A percentile compares a stretch with the other conserved stretches of the same genome.
Conservation (phyloP, 2,113 vertebrate species). For the Dicaeum eximium region DNA sequence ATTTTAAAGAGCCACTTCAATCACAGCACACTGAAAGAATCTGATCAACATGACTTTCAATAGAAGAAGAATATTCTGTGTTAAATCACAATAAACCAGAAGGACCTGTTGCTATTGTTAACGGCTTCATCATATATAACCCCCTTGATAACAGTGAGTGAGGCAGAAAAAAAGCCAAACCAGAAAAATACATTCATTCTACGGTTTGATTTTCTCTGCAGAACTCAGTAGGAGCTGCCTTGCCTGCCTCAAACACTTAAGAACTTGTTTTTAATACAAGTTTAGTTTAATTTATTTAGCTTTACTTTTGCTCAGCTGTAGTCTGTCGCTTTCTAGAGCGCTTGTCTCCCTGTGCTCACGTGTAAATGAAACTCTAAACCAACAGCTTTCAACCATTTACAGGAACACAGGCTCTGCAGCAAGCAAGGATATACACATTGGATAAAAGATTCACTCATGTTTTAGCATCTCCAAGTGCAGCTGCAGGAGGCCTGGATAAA, state of each 20-base stretch:
- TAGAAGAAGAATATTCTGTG: background rate
- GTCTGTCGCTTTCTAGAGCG: background rate
- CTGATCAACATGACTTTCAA: background rate
- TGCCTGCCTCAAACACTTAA: background rate
- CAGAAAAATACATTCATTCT: background rate
- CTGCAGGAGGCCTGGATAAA: background rate
- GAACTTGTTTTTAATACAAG: background rate
- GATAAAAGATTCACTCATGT: background rate
- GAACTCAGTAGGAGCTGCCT: background rate
- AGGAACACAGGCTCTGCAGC: background rate
- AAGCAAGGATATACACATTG: background rate
- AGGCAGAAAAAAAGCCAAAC: background rate
- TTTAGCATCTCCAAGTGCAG: background rate
- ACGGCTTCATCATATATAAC: background rate
- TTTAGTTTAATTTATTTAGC: background rate
- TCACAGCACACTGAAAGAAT: background rate
- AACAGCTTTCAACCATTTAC: background rate
- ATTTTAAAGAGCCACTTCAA: background rate
- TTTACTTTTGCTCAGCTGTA: background rate
- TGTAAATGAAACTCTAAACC: background rate
- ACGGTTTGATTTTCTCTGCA: background rate
- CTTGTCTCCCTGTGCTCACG: background rate
- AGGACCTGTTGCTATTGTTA: background rate
- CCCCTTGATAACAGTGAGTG: background rate
- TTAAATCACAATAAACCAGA: conserved; percentile 21